phyloP scores from a whole-genome alignment of 2,113 vertebrate genomes.

The Oncorhynchus tshawytscha region DNA sequence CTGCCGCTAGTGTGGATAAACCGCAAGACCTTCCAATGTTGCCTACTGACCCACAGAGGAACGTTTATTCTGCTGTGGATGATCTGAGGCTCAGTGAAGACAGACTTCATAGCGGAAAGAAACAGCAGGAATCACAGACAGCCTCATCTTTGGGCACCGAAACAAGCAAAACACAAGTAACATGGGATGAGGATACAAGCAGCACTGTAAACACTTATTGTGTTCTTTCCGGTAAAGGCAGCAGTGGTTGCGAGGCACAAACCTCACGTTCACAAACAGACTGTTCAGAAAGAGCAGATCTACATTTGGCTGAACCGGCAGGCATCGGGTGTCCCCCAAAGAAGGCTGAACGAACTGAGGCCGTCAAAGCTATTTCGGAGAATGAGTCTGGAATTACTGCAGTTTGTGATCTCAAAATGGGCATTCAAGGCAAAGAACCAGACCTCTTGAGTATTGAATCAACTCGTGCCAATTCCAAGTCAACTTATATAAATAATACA shows the following conservation, averaged over 20 bases:
- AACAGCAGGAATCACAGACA: neutral
- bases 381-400: neutral
- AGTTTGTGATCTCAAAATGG: neutral
- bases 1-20: neutral
- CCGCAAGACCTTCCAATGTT: neutral
- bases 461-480: neutral
- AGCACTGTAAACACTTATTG: neutral
- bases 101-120: neutral
- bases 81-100: neutral
- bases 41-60: neutral
- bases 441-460: neutral
- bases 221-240: no score
- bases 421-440: neutral
- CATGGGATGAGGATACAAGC: neutral
- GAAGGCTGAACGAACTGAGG: neutral
- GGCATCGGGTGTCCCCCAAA: neutral
- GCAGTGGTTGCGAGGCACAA: neutral
- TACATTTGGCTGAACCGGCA: neutral
- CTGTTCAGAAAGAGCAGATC: neutral
- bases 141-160: neutral
- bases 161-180: neutral
- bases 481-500: neutral
- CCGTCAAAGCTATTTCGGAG: neutral
- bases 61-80: neutral
- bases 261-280: neutral